These are phyloP conservation scores for Labia minor DNA, from an alignment of 2,888 invertebrate genomes.

Conservation along the genomic window DNA sequence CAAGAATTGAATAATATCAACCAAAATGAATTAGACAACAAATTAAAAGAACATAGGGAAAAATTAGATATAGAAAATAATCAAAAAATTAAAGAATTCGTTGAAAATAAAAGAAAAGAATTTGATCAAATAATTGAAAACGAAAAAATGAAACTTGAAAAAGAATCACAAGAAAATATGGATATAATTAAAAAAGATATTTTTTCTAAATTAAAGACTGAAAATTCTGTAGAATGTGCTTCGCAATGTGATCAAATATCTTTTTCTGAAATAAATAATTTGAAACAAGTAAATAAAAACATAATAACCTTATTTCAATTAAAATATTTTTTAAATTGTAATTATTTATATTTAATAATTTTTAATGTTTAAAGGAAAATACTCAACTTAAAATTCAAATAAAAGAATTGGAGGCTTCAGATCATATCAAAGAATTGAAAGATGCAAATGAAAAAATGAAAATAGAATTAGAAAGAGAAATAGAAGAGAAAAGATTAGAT, in stretches of 20 bases:
- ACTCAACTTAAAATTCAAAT: neutral
- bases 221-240: neutral
- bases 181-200: slow-evolving; percentile 30
- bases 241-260: neutral
- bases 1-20: slow-evolving; percentile 21
- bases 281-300: neutral
- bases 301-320: slow-evolving; percentile 29
- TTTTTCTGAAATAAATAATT: neutral
- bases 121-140: slow-evolving; percentile 35
- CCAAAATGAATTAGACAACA: slow-evolving; percentile 19
- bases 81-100: slow-evolving; percentile 15
- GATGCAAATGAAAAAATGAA: neutral
- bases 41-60: slow-evolving; percentile 18
- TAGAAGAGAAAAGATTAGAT: slow-evolving; percentile 33
- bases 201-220: slow-evolving; percentile 5
- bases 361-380: neutral
- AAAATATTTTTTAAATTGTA: neutral
- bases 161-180: slow-evolving; percentile 38
- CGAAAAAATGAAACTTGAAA: slow-evolving; percentile 39
- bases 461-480: slow-evolving; percentile 44
- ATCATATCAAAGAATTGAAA: neutral
- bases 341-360: neutral
- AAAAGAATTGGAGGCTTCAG: neutral
- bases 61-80: slow-evolving; percentile 14
- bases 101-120: slow-evolving; percentile 21